Percentiles rank a stretch among this genome's conserved stretches.
Evolutionary conservation across 2,113 vertebrate species (phyloP).

Genomic region (Nettapus auritus): DNA sequence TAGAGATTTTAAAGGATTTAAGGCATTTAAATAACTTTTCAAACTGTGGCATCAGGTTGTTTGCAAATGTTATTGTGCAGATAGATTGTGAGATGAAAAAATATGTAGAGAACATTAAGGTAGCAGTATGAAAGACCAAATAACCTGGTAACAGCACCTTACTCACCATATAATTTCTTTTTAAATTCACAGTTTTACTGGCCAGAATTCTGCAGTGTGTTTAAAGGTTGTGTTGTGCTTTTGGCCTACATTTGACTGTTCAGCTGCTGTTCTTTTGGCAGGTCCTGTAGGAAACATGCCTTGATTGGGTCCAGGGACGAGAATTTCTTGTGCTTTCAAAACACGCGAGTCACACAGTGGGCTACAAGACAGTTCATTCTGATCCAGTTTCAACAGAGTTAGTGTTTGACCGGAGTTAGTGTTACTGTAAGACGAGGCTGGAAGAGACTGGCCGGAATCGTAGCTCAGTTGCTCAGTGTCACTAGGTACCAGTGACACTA

Average conservation of each 20-base stretch:
- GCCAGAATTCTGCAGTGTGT: not conserved
- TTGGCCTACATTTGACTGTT: not conserved
- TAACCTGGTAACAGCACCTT: not conserved
- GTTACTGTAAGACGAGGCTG: not conserved
- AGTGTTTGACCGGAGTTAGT: too few relatives aligned
- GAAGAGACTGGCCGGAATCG: not conserved
- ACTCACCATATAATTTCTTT: too few relatives aligned
- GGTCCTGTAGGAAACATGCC: not conserved
- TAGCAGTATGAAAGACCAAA: not conserved
- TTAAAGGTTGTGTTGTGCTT: not conserved
- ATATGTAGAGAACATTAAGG: not conserved
- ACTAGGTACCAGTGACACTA: not conserved
- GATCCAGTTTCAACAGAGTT: not conserved
- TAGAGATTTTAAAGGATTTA: not conserved
- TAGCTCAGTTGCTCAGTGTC: not conserved
- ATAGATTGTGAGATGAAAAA: not conserved
- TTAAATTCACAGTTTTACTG: not conserved
- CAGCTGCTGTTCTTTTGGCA: not conserved
- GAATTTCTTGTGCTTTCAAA: not conserved
- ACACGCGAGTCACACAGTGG: rapidly evolving
- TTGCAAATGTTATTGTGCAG: not conserved
- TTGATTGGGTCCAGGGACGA: not conserved
- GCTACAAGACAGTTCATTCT: not conserved
- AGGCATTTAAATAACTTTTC: not conserved
- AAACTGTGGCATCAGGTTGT: not conserved